phyloP scores from a whole-genome alignment of 2,113 vertebrate species.

The Clinocottus analis region DNA sequence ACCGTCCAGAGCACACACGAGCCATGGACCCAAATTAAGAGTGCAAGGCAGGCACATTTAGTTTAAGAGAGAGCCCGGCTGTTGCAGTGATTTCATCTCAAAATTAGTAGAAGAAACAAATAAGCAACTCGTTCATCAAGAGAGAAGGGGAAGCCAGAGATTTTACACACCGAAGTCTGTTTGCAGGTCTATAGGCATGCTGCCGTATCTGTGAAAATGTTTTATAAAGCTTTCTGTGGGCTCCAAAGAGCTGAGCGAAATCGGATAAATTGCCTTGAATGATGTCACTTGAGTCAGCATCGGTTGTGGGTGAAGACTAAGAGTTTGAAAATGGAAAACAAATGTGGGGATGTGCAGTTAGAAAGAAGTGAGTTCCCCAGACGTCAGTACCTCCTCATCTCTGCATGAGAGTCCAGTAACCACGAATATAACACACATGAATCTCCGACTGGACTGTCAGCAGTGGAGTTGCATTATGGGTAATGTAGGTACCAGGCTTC shows the following conservation, averaged over 20 bases:
- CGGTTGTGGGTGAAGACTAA: neutral
- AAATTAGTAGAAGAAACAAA: neutral
- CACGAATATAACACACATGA: neutral
- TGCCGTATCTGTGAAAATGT: neutral
- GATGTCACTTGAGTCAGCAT: neutral
- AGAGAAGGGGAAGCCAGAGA: neutral
- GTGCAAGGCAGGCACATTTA: conserved; percentile 7
- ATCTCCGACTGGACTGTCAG: neutral
- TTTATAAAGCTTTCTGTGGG: neutral
- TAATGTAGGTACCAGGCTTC: neutral
- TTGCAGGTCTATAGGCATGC: neutral
- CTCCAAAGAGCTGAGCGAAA: neutral
- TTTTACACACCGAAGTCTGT: conserved; percentile 4
- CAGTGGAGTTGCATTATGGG: neutral
- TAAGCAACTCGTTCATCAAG: neutral
- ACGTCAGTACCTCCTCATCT: neutral
- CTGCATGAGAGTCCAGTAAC: neutral
- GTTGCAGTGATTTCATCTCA: conserved; percentile 6
- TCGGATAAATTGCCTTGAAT: neutral
- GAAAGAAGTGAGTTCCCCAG: too few species aligned
- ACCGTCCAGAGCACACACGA: neutral
- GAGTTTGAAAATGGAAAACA: neutral
- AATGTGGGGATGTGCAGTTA: neutral
- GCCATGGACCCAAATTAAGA: conserved; percentile 27
- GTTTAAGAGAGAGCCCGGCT: conserved; percentile 7